Evolutionary conservation across 2,113 vertebrate genomes (phyloP), one percentile per base, ranked within the genome.

Genomic region (Falco punctatus): DNA sequence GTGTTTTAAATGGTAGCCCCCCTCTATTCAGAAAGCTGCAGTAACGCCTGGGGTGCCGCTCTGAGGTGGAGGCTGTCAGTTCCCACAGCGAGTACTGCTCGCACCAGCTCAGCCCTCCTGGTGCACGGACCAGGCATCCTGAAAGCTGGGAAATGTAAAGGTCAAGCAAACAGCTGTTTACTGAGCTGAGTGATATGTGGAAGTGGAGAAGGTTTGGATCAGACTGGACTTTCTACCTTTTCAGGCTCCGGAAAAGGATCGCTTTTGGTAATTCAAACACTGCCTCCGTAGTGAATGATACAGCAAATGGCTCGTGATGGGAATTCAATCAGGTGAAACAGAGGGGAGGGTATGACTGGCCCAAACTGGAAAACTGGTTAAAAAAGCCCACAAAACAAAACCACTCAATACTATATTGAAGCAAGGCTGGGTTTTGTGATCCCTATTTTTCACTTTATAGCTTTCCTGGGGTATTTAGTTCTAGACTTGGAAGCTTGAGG

Each of bases 31-130:
- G 48, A n/a, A 42, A 59, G 61, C 51, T 81, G 33, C 40, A 17
- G 48, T 8, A 38, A 26, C 51, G 24, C 2, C 0, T 1, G 16
- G 40, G 27, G 38, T 12, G 42, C 52, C 32, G 40, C 33, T 46
- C 81, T 54, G 51, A 32, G 26, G 44, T 38, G 55, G 38, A 70
- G 59, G 26, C 35, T 51, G 33, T 65, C 30, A 7, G 33, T 44
- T 57, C 38, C 65, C 71, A 55, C 75, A 51, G 32, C 51, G 33
- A 35, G 33, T 13, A 14, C 78, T 49, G 38, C 81, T 77, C 6
- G 2, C 27, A 24, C 9, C 3, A 1, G 20, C 54, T 57, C 52
- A 6, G 42, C 21, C 2, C 32, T 62, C 20, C 52, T 9, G 0
- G 18, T 27, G 24, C 40, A 35, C 10, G 28, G 58, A 16, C 32